Conservation (phyloP, 2,113 vertebrate genomes). For the Oryzias celebensis region DNA sequence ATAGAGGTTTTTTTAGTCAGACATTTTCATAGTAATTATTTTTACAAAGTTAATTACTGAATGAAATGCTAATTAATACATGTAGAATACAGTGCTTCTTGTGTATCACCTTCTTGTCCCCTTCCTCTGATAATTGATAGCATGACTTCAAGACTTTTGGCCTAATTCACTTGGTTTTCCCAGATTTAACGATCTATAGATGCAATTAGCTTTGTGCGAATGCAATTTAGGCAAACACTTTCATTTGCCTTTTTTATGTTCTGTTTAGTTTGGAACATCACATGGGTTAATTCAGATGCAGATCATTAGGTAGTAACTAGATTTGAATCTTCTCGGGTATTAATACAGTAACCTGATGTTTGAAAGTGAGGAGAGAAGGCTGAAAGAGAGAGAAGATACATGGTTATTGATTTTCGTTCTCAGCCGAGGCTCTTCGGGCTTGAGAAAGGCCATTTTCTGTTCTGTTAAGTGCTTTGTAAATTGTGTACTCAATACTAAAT, state of each 20-base stretch:
- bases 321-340: conserved; percentile 32
- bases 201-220: conserved; percentile 3
- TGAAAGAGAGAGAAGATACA: conserved; percentile 55
- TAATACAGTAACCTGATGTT: conserved; percentile 52
- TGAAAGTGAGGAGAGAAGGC: conserved; percentile 48
- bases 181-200: conserved; percentile 27
- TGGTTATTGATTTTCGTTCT: conserved; percentile 68
- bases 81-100: conserved; percentile 33
- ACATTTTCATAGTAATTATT: conserved; percentile 68
- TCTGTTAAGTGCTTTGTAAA: conserved; percentile 77
- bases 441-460: conserved; percentile 68
- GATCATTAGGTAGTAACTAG: conserved; percentile 11
- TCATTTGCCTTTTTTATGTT: not conserved
- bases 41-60: conserved; percentile 64
- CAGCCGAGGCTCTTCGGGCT: conserved; percentile 57
- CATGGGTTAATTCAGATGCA: conserved; percentile 6
- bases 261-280: conserved; percentile 1
- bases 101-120: conserved; percentile 34
- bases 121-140: conserved; percentile 41
- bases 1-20: conserved; percentile 61
- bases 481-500: conserved; percentile 64
- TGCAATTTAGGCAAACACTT: conserved; percentile 10
- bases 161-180: conserved; percentile 34
- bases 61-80: conserved; percentile 58
- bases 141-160: conserved; percentile 35